A percentile compares a stretch with the other conserved stretches of the same genome.
These are phyloP conservation scores for Altica lythri DNA, from an alignment of 2,888 invertebrate genomes.

Conservation along the genomic window DNA sequence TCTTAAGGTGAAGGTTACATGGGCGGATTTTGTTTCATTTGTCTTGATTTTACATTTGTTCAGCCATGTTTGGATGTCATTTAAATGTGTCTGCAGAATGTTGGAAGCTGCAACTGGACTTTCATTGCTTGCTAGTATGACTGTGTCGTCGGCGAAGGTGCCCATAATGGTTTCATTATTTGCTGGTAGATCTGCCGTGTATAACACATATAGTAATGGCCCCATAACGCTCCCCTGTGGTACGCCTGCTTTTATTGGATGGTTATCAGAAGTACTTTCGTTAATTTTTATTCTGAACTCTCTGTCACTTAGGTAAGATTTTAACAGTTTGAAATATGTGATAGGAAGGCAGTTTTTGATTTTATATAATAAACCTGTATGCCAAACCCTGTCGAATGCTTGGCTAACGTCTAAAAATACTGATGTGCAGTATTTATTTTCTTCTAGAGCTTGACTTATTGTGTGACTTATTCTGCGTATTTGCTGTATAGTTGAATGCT, in stretches of 20 bases:
- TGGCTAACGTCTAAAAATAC: constrained; percentile 4
- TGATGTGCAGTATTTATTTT: neutral
- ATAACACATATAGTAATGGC: too few species aligned
- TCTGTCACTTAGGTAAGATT: neutral
- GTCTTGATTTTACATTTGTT: too few species aligned
- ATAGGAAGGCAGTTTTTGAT: neutral
- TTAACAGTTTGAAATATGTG: neutral
- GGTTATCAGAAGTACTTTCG: neutral
- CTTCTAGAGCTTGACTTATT: neutral
- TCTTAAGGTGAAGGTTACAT: too few species aligned
- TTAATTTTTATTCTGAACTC: neutral
- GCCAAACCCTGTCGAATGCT: constrained; percentile 6
- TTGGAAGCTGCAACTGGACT: too few species aligned
- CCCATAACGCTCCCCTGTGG: too few species aligned
- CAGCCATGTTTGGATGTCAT: too few species aligned
- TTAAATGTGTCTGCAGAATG: too few species aligned
- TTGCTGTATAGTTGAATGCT: neutral
- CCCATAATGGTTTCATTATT: too few species aligned
- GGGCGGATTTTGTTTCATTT: too few species aligned
- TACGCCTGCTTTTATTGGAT: neutral
- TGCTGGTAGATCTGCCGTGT: too few species aligned
- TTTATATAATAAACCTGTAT: constrained; percentile 7
- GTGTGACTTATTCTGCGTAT: neutral
- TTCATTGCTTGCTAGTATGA: too few species aligned
- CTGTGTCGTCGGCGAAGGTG: too few species aligned